These are phyloP conservation scores for Labrus mixtus DNA, from an alignment of 2,113 vertebrate genomes.

Conservation along the genomic window DNA sequence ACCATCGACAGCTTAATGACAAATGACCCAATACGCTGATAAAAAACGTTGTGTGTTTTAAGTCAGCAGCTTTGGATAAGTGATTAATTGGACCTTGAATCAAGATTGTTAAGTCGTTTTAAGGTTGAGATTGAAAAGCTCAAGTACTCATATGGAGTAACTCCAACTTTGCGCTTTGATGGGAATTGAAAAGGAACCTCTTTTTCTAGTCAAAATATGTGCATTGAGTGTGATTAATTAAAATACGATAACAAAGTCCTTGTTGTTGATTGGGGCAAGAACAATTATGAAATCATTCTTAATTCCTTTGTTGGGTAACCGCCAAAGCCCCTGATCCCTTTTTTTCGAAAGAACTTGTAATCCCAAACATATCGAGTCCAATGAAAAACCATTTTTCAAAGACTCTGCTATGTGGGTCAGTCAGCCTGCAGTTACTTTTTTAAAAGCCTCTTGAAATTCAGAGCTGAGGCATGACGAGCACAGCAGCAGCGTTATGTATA, in stretches of 20 bases:
- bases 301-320: conserved; percentile 36
- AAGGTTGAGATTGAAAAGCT: too few relatives aligned
- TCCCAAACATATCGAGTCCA: conserved; percentile 36
- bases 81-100: background rate
- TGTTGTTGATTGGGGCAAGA: background rate
- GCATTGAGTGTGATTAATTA: background rate
- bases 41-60: too few relatives aligned
- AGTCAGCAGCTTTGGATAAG: background rate
- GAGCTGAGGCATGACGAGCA: background rate
- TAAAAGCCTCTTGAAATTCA: conserved; percentile 36
- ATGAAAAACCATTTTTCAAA: conserved; percentile 31
- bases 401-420: conserved; percentile 55
- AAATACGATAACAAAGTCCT: conserved; percentile 4
- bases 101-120: background rate
- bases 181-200: background rate
- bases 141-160: too few relatives aligned
- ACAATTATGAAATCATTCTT: conserved; percentile 29
- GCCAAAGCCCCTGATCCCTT: conserved; percentile 12
- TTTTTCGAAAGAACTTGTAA: conserved; percentile 38
- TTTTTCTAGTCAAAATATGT: background rate
- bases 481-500: background rate
- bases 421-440: conserved; percentile 45
- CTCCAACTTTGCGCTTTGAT: background rate
- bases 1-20: too few relatives aligned
- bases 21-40: too few relatives aligned